phyloP scores from a whole-genome alignment of 2,797 vertebrate species.

The Otolemur crassicaudatus region DNA sequence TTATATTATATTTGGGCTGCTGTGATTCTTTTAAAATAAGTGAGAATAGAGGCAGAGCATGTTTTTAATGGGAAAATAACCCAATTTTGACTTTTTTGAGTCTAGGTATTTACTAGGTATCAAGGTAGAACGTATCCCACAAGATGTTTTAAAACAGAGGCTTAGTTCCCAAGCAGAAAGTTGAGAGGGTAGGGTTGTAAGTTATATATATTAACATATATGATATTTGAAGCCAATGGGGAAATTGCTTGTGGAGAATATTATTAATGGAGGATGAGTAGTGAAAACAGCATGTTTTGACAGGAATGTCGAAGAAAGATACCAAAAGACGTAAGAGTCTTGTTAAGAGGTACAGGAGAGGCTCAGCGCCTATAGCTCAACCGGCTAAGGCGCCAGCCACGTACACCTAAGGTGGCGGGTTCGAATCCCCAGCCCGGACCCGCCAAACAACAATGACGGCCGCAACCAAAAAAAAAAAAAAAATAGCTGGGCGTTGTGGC shows the following conservation, averaged over 20 bases:
- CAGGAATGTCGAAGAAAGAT: background rate
- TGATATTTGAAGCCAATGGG: background rate
- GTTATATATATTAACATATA: background rate
- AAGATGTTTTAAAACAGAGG: background rate
- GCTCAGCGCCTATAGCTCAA: too few relatives aligned
- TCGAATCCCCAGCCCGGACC: too few relatives aligned
- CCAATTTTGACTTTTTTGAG: background rate
- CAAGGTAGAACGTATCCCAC: background rate
- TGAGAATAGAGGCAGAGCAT: background rate
- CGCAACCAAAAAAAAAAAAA: too few relatives aligned
- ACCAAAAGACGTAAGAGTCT: background rate
- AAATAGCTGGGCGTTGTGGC: too few relatives aligned
- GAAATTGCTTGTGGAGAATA: background rate
- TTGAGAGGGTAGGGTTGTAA: background rate
- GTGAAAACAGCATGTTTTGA: constrained; percentile 30
- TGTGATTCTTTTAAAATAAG: background rate
- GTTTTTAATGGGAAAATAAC: constrained; percentile 1
- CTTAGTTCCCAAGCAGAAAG: constrained; percentile 7
- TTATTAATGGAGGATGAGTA: background rate
- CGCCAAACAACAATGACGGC: too few relatives aligned
- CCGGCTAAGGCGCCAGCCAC: too few relatives aligned
- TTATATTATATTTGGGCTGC: background rate
- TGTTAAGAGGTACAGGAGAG: background rate
- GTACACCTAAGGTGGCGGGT: too few relatives aligned
- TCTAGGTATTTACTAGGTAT: background rate